These are phyloP conservation scores for Scaptomyza flava DNA, from an alignment of 2,888 invertebrate genomes.

Conservation along the genomic window DNA sequence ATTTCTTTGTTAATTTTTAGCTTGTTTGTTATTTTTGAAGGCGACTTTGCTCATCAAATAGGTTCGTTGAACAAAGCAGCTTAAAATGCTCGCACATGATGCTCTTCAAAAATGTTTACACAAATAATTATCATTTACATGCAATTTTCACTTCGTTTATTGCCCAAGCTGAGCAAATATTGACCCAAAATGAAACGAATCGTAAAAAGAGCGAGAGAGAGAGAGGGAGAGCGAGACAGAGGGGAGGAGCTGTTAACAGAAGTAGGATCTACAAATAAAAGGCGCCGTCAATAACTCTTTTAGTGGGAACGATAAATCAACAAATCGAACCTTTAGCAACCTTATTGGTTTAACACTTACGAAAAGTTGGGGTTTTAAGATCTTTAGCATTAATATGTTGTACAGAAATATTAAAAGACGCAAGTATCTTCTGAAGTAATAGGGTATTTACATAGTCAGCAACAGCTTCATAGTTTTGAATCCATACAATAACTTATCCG, in stretches of 20 bases:
- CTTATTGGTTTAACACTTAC: too few relatives aligned
- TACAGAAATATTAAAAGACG: too few relatives aligned
- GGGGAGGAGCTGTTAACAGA: background rate
- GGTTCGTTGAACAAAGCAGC: constrained; percentile 37
- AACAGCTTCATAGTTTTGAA: too few relatives aligned
- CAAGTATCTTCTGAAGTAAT: too few relatives aligned
- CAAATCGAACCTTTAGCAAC: background rate
- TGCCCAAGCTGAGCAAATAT: constrained; percentile 58
- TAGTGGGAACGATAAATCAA: background rate
- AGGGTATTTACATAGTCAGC: background rate
- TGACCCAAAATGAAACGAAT: constrained; percentile 22
- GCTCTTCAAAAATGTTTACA: constrained; percentile 53
- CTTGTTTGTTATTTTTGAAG: constrained; percentile 39
- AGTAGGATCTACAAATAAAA: background rate
- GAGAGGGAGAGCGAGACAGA: background rate
- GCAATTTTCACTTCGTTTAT: constrained; percentile 64
- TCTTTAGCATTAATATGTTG: too few relatives aligned
- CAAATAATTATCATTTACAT: constrained; percentile 68
- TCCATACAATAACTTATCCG: background rate
- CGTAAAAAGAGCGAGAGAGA: background rate
- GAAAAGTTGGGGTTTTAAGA: background rate
- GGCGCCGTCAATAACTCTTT: constrained; percentile 1
- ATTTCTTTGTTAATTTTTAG: constrained; percentile 22
- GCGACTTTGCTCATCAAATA: constrained; percentile 24
- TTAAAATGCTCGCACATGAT: constrained; percentile 40